These are phyloP conservation scores for Monodelphis domestica DNA, from an alignment of 2,797 vertebrate genomes.

Conservation along the genomic window DNA sequence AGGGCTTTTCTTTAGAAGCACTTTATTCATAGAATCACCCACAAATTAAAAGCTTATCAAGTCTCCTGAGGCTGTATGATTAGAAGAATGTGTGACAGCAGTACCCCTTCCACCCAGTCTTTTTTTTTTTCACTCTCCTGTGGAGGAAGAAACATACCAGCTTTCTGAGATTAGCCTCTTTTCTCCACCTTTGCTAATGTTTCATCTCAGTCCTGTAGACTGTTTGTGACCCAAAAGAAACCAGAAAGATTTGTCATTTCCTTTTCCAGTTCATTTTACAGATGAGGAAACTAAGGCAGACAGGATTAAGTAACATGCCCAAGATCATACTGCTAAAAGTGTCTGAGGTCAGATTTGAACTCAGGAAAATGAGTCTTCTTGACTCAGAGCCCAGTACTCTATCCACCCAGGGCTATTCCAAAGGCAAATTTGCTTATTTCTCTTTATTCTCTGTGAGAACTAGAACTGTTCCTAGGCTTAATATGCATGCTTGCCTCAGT, in stretches of 20 bases:
- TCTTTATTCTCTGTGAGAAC: neutral
- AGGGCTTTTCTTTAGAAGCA: neutral
- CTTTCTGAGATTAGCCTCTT: neutral
- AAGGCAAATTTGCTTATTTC: neutral
- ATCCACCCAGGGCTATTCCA: neutral
- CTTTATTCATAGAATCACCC: slow-evolving; percentile 33
- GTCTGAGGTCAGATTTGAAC: neutral
- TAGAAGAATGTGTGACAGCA: neutral
- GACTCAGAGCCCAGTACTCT: neutral
- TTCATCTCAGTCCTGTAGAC: too few relatives aligned
- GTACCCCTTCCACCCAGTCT: neutral
- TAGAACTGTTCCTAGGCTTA: neutral
- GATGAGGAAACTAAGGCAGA: neutral
- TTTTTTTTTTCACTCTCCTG: neutral
- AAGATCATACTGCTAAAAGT: neutral
- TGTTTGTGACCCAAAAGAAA: neutral
- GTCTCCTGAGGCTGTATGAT: neutral
- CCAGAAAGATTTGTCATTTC: neutral
- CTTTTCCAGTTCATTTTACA: neutral
- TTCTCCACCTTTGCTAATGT: neutral
- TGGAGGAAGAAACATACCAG: neutral
- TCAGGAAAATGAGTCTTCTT: neutral
- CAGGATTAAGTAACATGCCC: neutral
- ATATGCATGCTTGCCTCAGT: neutral
- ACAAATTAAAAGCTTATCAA: neutral